Base-by-base conservation (phyloP, 1,140 invertebrate genomes). In the Oryzaephilus surinamensis region DNA sequence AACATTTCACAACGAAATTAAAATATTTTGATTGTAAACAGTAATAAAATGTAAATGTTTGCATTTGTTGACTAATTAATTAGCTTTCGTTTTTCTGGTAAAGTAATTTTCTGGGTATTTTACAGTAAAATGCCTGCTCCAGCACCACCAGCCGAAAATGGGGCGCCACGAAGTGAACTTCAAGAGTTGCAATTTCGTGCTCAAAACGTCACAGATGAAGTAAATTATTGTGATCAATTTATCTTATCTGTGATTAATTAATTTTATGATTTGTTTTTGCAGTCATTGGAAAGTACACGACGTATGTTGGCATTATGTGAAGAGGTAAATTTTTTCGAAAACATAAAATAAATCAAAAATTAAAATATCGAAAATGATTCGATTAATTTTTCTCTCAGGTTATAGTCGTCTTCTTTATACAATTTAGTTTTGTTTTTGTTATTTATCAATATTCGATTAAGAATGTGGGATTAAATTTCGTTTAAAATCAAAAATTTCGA, bases 211-310 rank as follows among this genome's bases (percentile, higher is more conserved):
- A 92, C 90, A 54, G 90, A 96, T 85, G 90, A 91, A 70, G 86
- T 90, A 61, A 71, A 31, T 49, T 19, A 33, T n/a, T n/a, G n/a
- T n/a, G n/a, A n/a, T n/a, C 3, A 0, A 30, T 1, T 14, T 16
- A 13, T 14, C 5, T 13, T 7, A 30, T 6, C 8, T 17, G 11
- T 13, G 38, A 6, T 17, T 28, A 8, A 42, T 30, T 18, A 41
- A 23, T 36, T 38, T 8, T 42, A 41, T 19, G 14, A 34, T 34
- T 27, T 50, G 23, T 38, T 50, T 55, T 87, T 90, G 64, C 76
- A 95, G 91, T 96, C 94, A 13, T 64, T 97, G 75, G 94, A 97
- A 66, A 90, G 88, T 55, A 97, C 94, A 15, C 74, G 94, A 55
- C 86, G 92, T 60, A 97, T 97, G 94, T 73, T 97, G 67, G 70